These are phyloP conservation scores for Colistium nudipinnis DNA, from an alignment of 2,113 vertebrate species.

Conservation along the genomic window DNA sequence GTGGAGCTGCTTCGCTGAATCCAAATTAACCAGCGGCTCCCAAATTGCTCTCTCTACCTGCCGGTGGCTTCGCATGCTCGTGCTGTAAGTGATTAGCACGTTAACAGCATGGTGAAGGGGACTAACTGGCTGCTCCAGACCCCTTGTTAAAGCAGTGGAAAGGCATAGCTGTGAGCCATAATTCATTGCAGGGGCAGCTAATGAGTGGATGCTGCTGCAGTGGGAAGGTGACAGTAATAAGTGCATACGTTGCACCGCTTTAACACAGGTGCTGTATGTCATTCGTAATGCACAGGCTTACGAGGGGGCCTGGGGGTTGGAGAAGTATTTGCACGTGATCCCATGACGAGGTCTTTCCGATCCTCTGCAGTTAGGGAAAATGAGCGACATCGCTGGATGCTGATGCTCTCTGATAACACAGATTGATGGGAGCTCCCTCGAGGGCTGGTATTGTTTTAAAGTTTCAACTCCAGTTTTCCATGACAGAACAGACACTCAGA, in stretches of 20 bases:
- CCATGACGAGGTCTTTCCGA: constrained; percentile 22
- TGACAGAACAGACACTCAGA: too few relatives aligned
- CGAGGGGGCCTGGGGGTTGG: constrained; percentile 14
- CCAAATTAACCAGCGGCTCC: constrained; percentile 50
- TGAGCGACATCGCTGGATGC: constrained; percentile 7
- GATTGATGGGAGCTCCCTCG: neutral
- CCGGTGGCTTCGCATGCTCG: constrained; percentile 14
- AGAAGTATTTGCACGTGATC: constrained; percentile 43
- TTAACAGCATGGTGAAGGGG: constrained; percentile 64
- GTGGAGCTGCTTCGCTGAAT: constrained; percentile 5
- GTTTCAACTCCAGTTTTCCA: too few relatives aligned
- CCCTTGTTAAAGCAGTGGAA: constrained; percentile 65
- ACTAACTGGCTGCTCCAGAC: constrained; percentile 59
- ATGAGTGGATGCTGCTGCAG: constrained; percentile 67
- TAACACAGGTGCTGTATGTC: constrained; percentile 43
- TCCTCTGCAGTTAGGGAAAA: constrained; percentile 21
- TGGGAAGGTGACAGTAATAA: constrained; percentile 64
- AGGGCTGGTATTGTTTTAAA: neutral
- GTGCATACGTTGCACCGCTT: constrained; percentile 50
- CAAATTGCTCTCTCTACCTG: constrained; percentile 50
- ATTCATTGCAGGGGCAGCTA: constrained; percentile 65
- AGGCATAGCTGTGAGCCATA: constrained; percentile 65
- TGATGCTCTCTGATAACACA: constrained; percentile 8
- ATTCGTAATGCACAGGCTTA: constrained; percentile 36
- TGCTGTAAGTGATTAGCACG: constrained; percentile 68